These are phyloP conservation scores for Myiotriccus ornatus DNA, from an alignment of 2,797 vertebrate genomes.

Conservation along the genomic window DNA sequence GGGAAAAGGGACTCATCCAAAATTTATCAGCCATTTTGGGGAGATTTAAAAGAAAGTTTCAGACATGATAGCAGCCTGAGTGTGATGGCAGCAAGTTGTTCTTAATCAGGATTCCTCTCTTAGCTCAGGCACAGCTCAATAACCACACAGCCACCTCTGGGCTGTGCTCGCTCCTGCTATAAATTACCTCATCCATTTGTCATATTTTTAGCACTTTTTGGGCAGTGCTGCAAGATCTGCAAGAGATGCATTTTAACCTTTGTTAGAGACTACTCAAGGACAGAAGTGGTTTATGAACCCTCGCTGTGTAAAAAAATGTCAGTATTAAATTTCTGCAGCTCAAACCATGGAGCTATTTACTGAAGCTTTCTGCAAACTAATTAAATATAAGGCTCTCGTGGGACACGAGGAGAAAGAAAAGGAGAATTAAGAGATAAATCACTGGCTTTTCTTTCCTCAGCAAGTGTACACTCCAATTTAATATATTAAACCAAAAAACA, in stretches of 20 bases:
- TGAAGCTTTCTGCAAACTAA: slow-evolving; percentile 74
- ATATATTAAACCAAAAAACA: slow-evolving; percentile 6
- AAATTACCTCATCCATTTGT: slow-evolving; percentile 14
- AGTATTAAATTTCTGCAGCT: slow-evolving; percentile 21
- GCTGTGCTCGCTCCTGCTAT: neutral
- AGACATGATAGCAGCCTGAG: neutral
- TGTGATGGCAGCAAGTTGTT: neutral
- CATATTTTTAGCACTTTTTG: neutral
- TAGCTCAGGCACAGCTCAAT: neutral
- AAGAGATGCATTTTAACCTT: neutral
- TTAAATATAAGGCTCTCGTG: slow-evolving; percentile 72
- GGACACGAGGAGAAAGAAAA: slow-evolving; percentile 48
- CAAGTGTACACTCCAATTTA: slow-evolving; percentile 25
- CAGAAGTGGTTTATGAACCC: neutral
- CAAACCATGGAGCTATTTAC: slow-evolving; percentile 60
- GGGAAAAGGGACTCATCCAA: neutral
- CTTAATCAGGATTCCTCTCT: neutral
- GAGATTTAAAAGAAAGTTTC: neutral
- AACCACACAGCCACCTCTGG: neutral
- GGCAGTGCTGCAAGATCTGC: neutral
- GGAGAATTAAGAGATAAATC: slow-evolving; percentile 55
- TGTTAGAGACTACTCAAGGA: neutral
- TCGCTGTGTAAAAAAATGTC: neutral
- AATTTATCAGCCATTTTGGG: neutral
- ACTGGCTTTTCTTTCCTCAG: slow-evolving; percentile 2